Percentiles rank a stretch among this genome's conserved stretches.
Evolutionary conservation across 2,113 vertebrate genomes (phyloP).

Genomic region (Agelaius phoeniceus): DNA sequence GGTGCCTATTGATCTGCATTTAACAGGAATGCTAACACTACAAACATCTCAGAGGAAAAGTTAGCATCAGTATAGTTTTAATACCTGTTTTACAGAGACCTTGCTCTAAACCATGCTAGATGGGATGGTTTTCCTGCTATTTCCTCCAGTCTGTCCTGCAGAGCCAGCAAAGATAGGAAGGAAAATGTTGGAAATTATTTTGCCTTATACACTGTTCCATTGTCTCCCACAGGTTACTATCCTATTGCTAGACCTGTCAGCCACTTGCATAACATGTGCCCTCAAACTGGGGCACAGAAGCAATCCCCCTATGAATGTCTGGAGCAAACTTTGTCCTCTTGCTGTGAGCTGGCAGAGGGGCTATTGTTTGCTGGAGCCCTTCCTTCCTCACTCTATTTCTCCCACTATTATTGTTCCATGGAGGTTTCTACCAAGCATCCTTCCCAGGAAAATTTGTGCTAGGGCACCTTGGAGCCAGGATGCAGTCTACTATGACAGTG

Average conservation of each 20-base stretch:
- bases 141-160: not conserved
- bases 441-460: not conserved
- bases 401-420: not conserved
- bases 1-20: not conserved
- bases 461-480: not conserved
- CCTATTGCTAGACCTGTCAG: not conserved
- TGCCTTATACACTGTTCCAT: not conserved
- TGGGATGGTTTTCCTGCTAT: not conserved
- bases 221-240: not conserved
- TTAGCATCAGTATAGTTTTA: not conserved
- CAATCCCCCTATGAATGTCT: rapidly evolving
- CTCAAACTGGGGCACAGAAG: not conserved
- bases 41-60: not conserved
- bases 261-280: not conserved
- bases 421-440: not conserved
- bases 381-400: not conserved
- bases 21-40: not conserved
- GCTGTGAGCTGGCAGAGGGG: not conserved
- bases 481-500: not conserved
- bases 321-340: not conserved
- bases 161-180: not conserved
- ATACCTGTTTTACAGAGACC: not conserved
- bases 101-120: not conserved
- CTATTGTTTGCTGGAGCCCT: not conserved
- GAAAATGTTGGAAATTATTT: not conserved